These are phyloP conservation scores for Lytechinus variegatus DNA, from an alignment of 35 echinoderm and acorn worm genomes.

Conservation along the genomic window DNA sequence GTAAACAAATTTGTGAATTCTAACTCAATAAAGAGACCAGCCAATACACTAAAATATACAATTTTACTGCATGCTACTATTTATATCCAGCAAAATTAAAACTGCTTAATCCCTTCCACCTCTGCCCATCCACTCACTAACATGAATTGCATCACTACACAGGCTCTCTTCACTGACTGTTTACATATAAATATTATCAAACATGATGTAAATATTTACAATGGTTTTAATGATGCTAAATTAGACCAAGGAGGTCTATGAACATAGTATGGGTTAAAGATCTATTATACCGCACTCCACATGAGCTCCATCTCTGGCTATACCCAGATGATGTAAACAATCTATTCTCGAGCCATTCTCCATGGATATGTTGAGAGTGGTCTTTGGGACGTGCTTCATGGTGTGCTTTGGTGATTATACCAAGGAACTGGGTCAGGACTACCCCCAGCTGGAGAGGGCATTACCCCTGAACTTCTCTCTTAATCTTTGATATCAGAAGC, in stretches of 20 bases:
- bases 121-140: background rate
- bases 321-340: background rate
- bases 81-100: too few relatives aligned
- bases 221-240: background rate
- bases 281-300: background rate
- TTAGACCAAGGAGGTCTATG: background rate
- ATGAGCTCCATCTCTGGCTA: background rate
- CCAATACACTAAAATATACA: background rate
- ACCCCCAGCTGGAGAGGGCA: background rate
- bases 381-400: background rate
- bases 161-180: background rate
- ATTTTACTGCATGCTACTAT: background rate
- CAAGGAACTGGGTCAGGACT: background rate
- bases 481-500: background rate
- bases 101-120: too few relatives aligned
- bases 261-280: background rate
- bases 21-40: background rate
- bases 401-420: background rate
- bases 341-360: background rate
- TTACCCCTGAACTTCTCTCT: background rate
- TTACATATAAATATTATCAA: background rate
- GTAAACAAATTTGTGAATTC: too few relatives aligned
- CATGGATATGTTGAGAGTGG: background rate
- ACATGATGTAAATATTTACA: background rate
- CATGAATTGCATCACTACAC: too few relatives aligned